Percentiles rank a stretch among this genome's conserved stretches.
Evolutionary conservation across 2,113 vertebrate species (phyloP).

Genomic region (Sterrhoptilus dennistouni): DNA sequence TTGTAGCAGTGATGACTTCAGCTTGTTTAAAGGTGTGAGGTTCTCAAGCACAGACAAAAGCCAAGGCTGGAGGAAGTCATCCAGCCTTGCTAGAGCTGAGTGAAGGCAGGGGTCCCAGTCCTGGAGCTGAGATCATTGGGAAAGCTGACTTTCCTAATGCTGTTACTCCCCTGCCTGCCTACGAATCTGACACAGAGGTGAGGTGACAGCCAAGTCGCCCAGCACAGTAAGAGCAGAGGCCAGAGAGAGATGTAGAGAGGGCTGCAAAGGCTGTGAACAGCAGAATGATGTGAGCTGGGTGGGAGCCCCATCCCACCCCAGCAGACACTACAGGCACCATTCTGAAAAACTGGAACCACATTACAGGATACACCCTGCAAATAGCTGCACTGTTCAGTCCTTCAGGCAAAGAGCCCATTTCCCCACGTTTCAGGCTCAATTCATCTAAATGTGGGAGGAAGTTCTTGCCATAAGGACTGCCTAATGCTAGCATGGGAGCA

Average conservation of each 20-base stretch:
- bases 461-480: not conserved
- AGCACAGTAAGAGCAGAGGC: not conserved
- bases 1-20: not conserved
- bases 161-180: not conserved
- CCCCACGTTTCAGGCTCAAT: not conserved
- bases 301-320: not conserved
- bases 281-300: not conserved
- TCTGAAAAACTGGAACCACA: not conserved
- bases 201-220: not conserved
- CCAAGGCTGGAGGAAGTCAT: not conserved
- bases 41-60: not conserved
- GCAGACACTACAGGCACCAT: not conserved
- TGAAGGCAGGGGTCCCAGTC: not conserved
- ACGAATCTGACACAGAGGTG: not conserved
- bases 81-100: not conserved
- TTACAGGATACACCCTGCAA: not conserved
- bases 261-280: not conserved
- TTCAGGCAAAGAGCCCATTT: not conserved
- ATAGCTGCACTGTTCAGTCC: not conserved
- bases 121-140: not conserved
- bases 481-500: not conserved
- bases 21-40: not conserved
- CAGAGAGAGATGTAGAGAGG: not conserved
- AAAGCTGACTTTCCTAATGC: not conserved
- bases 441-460: rapidly evolving